Evolutionary conservation across 2,888 invertebrate species (phyloP).

Genomic region (Macrophya annulata): DNA sequence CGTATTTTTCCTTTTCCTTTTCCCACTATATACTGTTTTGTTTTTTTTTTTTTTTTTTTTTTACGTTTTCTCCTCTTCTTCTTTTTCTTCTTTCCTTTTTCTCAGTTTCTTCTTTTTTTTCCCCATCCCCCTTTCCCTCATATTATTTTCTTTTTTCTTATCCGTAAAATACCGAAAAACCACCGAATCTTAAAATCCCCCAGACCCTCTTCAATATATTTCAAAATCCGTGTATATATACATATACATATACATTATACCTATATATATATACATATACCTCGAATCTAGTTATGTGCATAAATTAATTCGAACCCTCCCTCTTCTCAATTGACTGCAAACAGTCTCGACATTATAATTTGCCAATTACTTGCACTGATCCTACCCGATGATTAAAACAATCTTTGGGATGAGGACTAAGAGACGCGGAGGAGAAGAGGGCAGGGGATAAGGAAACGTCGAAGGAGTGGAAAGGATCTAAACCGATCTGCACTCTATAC

Average conservation of each 20-base stretch:
- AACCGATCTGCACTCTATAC: neutral
- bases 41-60: conserved; percentile 33
- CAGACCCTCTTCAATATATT: too few species aligned
- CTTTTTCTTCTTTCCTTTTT: conserved; percentile 51
- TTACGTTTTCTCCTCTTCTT: conserved; percentile 53
- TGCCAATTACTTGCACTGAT: conserved; percentile 68
- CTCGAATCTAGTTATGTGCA: conserved; percentile 2
- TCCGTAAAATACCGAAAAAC: too few species aligned
- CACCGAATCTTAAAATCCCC: too few species aligned
- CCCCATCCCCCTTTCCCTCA: neutral
- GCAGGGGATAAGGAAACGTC: too few species aligned
- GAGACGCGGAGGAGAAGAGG: neutral
- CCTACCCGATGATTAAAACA: conserved; percentile 70
- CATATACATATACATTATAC: too few species aligned
- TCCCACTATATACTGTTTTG: conserved; percentile 62
- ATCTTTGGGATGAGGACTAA: conserved; percentile 5
- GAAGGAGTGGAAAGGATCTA: neutral
- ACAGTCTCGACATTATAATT: conserved; percentile 55
- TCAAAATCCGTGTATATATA: too few species aligned
- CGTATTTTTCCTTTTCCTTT: conserved; percentile 68
- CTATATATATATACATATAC: neutral
- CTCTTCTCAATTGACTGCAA: neutral
- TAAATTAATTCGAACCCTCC: neutral
- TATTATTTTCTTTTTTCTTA: neutral
- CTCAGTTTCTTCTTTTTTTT: conserved; percentile 54